Conservation (phyloP, 1,140 invertebrate genomes). For the Papilio dardanus region DNA sequence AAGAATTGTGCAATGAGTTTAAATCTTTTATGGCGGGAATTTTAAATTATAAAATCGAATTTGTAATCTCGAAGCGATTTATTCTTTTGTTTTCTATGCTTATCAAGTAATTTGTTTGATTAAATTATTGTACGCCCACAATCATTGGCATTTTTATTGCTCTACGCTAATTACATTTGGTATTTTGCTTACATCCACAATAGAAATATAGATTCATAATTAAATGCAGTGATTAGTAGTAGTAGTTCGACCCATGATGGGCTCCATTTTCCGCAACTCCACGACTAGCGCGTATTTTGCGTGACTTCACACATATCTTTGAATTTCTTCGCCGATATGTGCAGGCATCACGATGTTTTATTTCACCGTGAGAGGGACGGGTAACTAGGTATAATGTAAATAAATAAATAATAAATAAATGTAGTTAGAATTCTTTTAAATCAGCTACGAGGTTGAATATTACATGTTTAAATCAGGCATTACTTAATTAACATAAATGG, state of each 20-base stretch:
- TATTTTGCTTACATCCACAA: background rate
- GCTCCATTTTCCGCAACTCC: no score
- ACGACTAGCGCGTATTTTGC: no score
- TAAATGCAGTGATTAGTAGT: no score
- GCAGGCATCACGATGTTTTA: no score
- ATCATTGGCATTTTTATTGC: background rate
- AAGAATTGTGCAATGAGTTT: slow-evolving; percentile 4
- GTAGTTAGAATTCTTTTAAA: background rate
- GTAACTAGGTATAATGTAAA: no score
- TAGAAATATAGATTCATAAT: background rate
- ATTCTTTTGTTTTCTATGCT: slow-evolving; percentile 14
- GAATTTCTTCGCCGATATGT: no score
- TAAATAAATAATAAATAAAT: no score
- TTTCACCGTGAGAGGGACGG: no score
- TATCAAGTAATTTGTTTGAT: background rate
- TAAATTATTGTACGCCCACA: background rate
- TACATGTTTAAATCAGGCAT: background rate
- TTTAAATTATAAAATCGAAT: background rate
- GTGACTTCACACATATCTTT: no score
- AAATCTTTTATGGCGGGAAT: slow-evolving; percentile 6
- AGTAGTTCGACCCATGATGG: no score
- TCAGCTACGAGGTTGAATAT: background rate
- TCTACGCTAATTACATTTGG: background rate
- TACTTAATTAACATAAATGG: background rate
- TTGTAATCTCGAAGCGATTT: background rate